phyloP scores from a whole-genome alignment of 2,888 invertebrate genomes.

The Cremastobaeus sp. region DNA sequence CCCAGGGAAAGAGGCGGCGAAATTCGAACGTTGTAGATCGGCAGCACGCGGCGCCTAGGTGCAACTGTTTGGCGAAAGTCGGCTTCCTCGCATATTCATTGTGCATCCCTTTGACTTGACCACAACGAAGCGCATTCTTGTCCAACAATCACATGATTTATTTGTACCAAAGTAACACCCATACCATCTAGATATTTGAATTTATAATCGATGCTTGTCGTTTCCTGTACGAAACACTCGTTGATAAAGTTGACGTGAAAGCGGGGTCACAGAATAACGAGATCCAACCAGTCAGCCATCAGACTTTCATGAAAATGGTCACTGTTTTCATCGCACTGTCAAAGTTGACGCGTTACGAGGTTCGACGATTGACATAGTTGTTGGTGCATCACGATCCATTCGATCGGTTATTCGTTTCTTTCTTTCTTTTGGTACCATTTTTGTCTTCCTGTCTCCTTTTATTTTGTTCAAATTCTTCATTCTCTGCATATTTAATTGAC shows the following conservation, averaged over 20 bases:
- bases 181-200: too few species aligned
- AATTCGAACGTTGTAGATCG: too few species aligned
- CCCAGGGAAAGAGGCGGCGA: too few species aligned
- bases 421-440: constrained; percentile 16
- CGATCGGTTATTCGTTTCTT: neutral
- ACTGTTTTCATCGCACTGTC: constrained; percentile 74
- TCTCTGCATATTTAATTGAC: constrained; percentile 47
- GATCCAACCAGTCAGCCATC: constrained; percentile 64
- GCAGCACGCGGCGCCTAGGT: too few species aligned
- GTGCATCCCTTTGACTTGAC: constrained; percentile 76
- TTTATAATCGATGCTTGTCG: too few species aligned
- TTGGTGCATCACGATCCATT: constrained; percentile 74
- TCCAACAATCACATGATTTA: constrained; percentile 60
- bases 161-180: constrained; percentile 6
- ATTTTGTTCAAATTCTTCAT: constrained; percentile 11
- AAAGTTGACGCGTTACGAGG: constrained; percentile 18
- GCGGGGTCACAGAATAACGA: constrained; percentile 76
- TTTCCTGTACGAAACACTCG: too few species aligned
- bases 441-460: constrained; percentile 30
- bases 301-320: constrained; percentile 71
- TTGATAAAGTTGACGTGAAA: constrained; percentile 31
- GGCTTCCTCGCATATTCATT: constrained; percentile 77
- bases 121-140: constrained; percentile 75
- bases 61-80: constrained; percentile 23
- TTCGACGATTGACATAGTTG: constrained; percentile 72